Conservation (phyloP, 2,113 vertebrate genomes). For the Odontophorus gujanensis region DNA sequence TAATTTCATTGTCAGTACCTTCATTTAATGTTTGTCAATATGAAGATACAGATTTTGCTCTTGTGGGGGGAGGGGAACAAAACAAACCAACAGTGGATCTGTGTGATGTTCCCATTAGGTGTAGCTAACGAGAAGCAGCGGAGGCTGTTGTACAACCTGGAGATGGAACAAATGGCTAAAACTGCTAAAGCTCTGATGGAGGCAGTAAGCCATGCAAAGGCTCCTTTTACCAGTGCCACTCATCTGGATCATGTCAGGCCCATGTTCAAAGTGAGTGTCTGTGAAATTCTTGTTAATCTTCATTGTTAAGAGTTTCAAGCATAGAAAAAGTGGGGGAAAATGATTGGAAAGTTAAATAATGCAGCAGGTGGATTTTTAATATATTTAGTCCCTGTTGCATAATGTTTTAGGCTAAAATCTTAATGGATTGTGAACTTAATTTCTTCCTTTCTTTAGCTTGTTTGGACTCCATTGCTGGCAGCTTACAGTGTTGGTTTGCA, state of each 20-base stretch:
- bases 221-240: constrained; percentile 95
- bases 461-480: constrained; percentile 94
- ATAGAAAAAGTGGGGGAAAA: background rate
- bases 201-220: constrained; percentile 95
- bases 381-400: background rate
- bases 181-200: constrained; percentile 98
- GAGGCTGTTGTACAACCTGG: constrained; percentile 93
- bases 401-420: background rate
- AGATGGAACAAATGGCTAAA: constrained; percentile 99
- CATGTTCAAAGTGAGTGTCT: constrained; percentile 93
- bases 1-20: background rate
- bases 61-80: background rate
- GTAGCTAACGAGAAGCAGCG: constrained; percentile 95
- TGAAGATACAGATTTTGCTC: accelerated
- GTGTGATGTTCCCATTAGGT: constrained; percentile 69
- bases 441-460: constrained; percentile 82
- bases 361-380: background rate
- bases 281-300: background rate
- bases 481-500: constrained; percentile 96
- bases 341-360: background rate
- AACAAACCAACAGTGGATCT: background rate
- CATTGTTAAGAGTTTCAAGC: background rate
- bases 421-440: background rate
- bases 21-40: background rate
- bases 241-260: constrained; percentile 96